Evolutionary conservation across 2,797 vertebrate genomes (phyloP), one percentile per base, ranked within the genome.

Genomic region (Microcaecilia unicolor): DNA sequence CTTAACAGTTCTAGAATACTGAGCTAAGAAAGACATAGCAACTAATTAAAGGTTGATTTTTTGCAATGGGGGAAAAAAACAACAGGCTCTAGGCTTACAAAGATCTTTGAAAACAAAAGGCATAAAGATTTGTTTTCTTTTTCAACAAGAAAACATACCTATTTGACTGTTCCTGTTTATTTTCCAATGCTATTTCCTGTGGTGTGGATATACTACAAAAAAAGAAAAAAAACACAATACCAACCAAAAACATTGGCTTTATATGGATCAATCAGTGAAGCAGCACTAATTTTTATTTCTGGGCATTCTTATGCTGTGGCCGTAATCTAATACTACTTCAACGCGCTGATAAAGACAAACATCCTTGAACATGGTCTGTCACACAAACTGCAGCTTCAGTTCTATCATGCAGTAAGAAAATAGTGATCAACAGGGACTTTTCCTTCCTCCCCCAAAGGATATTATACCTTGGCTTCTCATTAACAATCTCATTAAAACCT

Each of bases 401-500:
- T 70, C 64, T 47, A 46, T 50, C 59, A 32, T 0, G 10, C 33
- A 23, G 24, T 41, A 55, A 64, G 59, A 53, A 72, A 77, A 71
- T 2, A 36, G 53, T 35, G 68, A 65, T 74, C 58, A 73, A 70
- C 78, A 65, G 58, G 75, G 74, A 74, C 76, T 74, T 66, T n/a
- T 72, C n/a, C n/a, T n/a, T n/a, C n/a, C n/a, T n/a, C n/a, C 48
- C 43, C 70, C 55, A 66, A 71, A 72, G 70, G 52, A 67, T 61
- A 75, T 82, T 81, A 66, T 62, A 71, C 63, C 43, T 34, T 47
- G 61, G 47, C 55, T 78, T 61, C 78, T 81, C 78, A 81, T 81
- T 82, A 76, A 55, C 51, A 58, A 65, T 72, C 79, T 79, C 78
- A 81, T 83, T 81, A 76, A 59, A 58, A 76, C 54, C 72, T 44